Evolutionary conservation across 1,140 invertebrate genomes (phyloP).

Genomic region (Drosophila varians): DNA sequence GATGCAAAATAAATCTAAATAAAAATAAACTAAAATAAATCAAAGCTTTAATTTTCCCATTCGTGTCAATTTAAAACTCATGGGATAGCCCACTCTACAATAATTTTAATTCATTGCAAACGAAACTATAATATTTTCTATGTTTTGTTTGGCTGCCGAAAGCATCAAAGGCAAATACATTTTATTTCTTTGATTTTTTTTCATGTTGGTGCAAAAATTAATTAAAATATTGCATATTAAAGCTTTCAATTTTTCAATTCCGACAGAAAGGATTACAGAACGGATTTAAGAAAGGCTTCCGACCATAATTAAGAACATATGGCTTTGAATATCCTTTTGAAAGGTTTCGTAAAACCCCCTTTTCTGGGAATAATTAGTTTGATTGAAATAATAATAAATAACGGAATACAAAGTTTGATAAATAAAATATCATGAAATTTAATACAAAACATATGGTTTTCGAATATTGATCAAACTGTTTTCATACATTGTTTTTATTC

Average conservation of each 20-base stretch:
- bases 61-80: slow-evolving; percentile 30
- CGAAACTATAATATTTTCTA: too few species aligned
- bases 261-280: background rate
- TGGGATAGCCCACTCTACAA: slow-evolving; percentile 23
- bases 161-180: slow-evolving; percentile 23
- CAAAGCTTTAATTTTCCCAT: too few species aligned
- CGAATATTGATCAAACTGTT: too few species aligned
- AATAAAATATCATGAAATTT: too few species aligned
- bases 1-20: slow-evolving; percentile 15
- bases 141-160: slow-evolving; percentile 5
- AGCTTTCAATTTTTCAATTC: slow-evolving; percentile 1
- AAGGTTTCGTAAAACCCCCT: background rate
- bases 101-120: slow-evolving; percentile 69
- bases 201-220: slow-evolving; percentile 50
- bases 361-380: background rate
- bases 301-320: too few species aligned
- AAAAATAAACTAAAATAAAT: slow-evolving; percentile 31
- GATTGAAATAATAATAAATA: background rate
- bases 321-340: background rate
- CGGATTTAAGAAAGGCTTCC: slow-evolving; percentile 6
- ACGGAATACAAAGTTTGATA: too few species aligned
- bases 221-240: slow-evolving; percentile 72
- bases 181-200: slow-evolving; percentile 13
- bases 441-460: too few species aligned
- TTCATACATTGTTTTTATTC: background rate